phyloP scores from a whole-genome alignment of 2,113 vertebrate genomes.

The Scolopax mira region DNA sequence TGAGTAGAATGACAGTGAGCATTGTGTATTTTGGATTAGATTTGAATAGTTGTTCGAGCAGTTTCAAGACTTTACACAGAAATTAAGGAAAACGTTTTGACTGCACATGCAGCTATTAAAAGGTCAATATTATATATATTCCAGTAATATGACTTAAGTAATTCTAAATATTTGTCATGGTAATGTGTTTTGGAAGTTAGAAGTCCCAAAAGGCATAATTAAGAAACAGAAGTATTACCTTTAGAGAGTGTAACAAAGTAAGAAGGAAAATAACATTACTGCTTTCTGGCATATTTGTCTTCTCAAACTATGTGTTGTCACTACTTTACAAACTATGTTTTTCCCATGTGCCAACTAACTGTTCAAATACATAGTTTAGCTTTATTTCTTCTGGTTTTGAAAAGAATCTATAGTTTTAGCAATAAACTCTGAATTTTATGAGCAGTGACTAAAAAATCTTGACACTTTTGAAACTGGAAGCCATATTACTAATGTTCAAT shows the following conservation, averaged over 20 bases:
- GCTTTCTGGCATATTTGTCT: not conserved
- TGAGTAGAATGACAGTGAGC: not conserved
- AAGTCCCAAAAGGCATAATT: not conserved
- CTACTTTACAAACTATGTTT: not conserved
- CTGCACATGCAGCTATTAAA: not conserved
- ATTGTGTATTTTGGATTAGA: not conserved
- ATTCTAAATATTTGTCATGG: not conserved
- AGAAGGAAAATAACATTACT: not conserved
- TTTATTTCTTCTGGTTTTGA: not conserved
- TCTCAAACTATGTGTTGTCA: not conserved
- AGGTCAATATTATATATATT: not conserved
- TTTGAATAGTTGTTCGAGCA: not conserved
- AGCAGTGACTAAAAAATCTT: not conserved
- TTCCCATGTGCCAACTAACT: not conserved
- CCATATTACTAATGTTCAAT: not conserved
- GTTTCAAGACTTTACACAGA: not conserved
- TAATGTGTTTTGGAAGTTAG: not conserved
- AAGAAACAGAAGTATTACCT: not conserved
- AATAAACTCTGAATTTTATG: not conserved
- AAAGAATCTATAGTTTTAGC: not conserved
- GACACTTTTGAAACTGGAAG: not conserved
- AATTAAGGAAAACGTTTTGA: not conserved
- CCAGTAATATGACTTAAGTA: not conserved
- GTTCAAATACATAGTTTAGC: not conserved
- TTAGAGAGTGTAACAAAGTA: not conserved